Percentiles rank a stretch among this genome's conserved stretches.
Evolutionary conservation across 2,113 vertebrate genomes (phyloP).

Genomic region (Psophia crepitans): DNA sequence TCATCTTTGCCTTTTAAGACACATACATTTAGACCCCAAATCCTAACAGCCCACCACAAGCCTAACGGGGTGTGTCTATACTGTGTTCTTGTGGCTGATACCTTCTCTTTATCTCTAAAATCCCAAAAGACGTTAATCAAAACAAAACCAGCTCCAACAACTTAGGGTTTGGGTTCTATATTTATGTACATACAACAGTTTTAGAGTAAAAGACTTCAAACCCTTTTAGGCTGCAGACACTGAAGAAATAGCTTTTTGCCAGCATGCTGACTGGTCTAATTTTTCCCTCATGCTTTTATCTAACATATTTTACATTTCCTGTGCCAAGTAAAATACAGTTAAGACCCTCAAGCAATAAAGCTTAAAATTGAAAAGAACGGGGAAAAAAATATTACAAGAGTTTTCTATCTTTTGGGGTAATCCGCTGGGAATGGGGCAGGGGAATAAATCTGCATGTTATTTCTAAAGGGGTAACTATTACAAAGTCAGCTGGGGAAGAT

Average conservation of each 20-base stretch:
- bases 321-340: slow-evolving; percentile 61
- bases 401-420: slow-evolving; percentile 41
- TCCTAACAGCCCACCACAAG: not conserved
- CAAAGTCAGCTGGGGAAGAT: not conserved
- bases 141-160: not conserved
- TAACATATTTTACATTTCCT: slow-evolving; percentile 42
- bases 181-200: not conserved
- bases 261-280: slow-evolving; percentile 35
- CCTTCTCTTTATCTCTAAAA: not conserved
- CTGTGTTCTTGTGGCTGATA: not conserved
- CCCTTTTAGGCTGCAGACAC: slow-evolving; percentile 24
- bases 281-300: slow-evolving; percentile 33
- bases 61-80: fast-evolving
- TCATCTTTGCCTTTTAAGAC: not conserved
- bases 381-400: not conserved
- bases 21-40: not conserved
- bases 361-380: not conserved
- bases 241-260: slow-evolving; percentile 45
- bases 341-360: slow-evolving; percentile 47
- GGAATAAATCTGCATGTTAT: slow-evolving; percentile 16
- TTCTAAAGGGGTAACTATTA: not conserved
- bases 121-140: not conserved
- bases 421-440: not conserved
- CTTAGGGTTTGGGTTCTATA: not conserved
- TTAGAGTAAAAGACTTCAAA: slow-evolving; percentile 17